A percentile compares a stretch with the other conserved stretches of the same genome.
phyloP scores from a whole-genome alignment of 2,888 invertebrate genomes.

The Drosophila longiperda region DNA sequence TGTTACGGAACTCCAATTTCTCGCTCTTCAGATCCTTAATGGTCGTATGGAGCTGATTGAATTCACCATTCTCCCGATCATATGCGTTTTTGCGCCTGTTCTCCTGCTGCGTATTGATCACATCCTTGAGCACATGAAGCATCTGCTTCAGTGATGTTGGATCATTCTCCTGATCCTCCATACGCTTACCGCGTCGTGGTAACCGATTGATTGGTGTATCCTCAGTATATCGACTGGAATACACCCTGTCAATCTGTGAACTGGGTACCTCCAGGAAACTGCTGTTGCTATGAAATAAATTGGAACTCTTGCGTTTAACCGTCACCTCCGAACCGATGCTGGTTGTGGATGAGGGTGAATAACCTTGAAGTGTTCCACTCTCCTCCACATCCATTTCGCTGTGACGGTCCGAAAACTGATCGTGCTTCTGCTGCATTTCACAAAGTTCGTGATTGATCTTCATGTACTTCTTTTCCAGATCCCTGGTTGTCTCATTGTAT shows the following conservation, averaged over 20 bases:
- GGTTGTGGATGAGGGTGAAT: constrained; percentile 50
- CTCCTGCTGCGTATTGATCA: constrained; percentile 63
- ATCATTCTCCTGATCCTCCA: constrained; percentile 44
- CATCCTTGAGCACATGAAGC: constrained; percentile 70
- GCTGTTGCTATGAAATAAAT: constrained; percentile 62
- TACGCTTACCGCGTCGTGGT: constrained; percentile 16
- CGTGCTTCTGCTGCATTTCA: constrained; percentile 80
- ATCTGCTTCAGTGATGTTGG: constrained; percentile 59
- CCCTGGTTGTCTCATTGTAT: constrained; percentile 78
- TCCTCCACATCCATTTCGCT: constrained; percentile 33
- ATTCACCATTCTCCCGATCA: constrained; percentile 33
- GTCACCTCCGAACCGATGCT: constrained; percentile 65
- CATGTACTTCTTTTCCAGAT: constrained; percentile 79
- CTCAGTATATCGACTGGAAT: constrained; percentile 23
- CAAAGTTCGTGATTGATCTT: constrained; percentile 80
- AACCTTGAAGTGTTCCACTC: constrained; percentile 8
- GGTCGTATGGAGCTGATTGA: constrained; percentile 66
- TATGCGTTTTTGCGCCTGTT: constrained; percentile 38
- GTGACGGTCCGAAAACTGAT: constrained; percentile 60
- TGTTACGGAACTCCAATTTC: constrained; percentile 78
- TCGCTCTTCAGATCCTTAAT: constrained; percentile 77
- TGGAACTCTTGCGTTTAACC: constrained; percentile 62
- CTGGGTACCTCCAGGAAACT: constrained; percentile 61
- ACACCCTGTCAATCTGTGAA: constrained; percentile 35
- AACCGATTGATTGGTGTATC: constrained; percentile 32